phyloP scores from a whole-genome alignment of 2,888 invertebrate species.

The Andrena dorsata region DNA sequence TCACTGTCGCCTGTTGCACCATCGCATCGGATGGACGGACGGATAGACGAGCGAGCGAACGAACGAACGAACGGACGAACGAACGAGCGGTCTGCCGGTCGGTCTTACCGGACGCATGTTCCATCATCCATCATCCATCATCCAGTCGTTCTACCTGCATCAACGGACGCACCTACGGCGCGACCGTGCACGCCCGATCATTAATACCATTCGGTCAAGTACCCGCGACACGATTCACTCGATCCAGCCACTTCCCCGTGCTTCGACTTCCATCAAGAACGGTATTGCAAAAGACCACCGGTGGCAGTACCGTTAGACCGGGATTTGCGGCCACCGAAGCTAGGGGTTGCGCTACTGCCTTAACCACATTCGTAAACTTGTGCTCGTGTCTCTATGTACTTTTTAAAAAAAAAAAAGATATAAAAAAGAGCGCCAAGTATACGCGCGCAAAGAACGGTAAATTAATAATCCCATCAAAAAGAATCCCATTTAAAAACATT shows the following conservation, averaged over 20 bases:
- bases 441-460: no score
- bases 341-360: no score
- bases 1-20: conserved; percentile 82
- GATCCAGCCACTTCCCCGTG: conserved; percentile 46
- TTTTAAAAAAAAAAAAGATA: no score
- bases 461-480: no score
- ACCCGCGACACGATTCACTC: conserved; percentile 67
- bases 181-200: conserved; percentile 55
- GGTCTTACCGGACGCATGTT: conserved; percentile 69
- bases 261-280: not conserved
- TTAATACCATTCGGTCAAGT: conserved; percentile 73
- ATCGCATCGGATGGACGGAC: conserved; percentile 71
- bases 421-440: no score
- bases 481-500: no score
- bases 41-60: conserved; percentile 52
- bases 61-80: conserved; percentile 68
- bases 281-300: not conserved
- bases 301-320: not conserved
- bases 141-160: conserved; percentile 80
- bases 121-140: conserved; percentile 83
- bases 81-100: conserved; percentile 49
- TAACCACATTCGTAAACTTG: no score
- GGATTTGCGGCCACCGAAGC: not conserved
- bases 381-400: no score
- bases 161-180: conserved; percentile 72